Conservation (phyloP, 1,140 invertebrate genomes). For the Bombus sylvicola region DNA sequence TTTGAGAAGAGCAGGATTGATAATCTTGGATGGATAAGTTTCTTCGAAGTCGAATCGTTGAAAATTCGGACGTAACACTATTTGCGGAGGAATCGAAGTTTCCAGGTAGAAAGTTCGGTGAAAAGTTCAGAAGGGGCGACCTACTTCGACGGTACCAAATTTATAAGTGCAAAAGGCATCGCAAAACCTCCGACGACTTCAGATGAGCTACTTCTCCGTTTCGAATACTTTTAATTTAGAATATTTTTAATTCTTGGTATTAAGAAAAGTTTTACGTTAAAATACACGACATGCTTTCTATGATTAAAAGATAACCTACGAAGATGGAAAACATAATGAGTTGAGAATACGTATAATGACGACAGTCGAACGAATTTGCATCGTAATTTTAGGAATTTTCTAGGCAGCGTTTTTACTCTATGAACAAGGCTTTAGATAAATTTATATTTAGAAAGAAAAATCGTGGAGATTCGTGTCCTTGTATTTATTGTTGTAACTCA, state of each 20-base stretch:
- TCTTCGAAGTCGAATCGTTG: neutral
- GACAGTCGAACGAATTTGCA: neutral
- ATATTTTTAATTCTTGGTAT: neutral
- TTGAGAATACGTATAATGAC: no score
- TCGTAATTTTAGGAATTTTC: neutral
- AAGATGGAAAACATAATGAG: neutral
- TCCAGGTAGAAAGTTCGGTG: neutral
- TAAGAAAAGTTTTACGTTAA: no score
- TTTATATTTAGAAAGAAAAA: neutral
- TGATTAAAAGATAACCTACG: neutral
- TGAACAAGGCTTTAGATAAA: neutral
- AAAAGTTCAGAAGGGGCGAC: conserved; percentile 8
- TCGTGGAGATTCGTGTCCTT: no score
- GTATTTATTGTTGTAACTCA: no score
- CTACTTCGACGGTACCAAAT: conserved; percentile 6
- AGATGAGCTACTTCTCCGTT: neutral
- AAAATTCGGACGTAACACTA: conserved; percentile 25
- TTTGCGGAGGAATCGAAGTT: conserved; percentile 27
- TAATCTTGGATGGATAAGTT: neutral
- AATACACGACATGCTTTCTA: neutral
- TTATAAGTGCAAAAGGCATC: conserved; percentile 14
- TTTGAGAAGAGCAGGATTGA: neutral
- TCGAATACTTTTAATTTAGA: neutral
- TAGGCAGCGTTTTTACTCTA: no score
- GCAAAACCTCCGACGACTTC: neutral